Evolutionary conservation across 2,888 invertebrate species (phyloP).

Genomic region (Philaethria dido): DNA sequence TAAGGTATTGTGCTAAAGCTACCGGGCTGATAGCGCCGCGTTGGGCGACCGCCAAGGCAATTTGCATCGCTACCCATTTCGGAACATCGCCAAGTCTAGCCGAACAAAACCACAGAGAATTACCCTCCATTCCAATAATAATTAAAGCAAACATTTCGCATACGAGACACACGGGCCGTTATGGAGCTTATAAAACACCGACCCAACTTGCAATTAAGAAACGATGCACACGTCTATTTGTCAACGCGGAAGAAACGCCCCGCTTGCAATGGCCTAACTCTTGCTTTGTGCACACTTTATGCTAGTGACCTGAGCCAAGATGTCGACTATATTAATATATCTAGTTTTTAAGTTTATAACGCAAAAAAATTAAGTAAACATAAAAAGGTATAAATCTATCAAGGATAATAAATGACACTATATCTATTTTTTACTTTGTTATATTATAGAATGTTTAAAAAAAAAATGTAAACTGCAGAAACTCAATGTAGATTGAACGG

Average conservation of each 20-base stretch:
- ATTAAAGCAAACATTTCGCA: conserved; percentile 83
- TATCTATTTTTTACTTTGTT: no score
- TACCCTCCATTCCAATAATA: conserved; percentile 84
- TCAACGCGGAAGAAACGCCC: conserved; percentile 80
- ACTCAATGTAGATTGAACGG: no score
- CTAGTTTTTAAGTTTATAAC: no score
- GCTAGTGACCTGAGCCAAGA: conserved; percentile 63
- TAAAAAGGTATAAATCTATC: no score
- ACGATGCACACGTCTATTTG: conserved; percentile 79
- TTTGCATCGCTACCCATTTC: conserved; percentile 84
- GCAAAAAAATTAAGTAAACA: no score
- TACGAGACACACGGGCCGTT: conserved; percentile 78
- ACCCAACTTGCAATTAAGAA: conserved; percentile 81
- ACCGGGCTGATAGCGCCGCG: conserved; percentile 74
- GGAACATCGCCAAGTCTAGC: conserved; percentile 84
- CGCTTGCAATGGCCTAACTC: conserved; percentile 78
- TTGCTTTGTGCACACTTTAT: conserved; percentile 57
- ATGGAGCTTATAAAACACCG: conserved; percentile 83
- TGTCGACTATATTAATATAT: conserved; percentile 70
- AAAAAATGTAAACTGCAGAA: no score
- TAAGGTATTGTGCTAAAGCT: conserved; percentile 66
- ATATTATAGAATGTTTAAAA: no score
- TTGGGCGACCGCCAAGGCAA: conserved; percentile 83
- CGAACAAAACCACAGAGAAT: conserved; percentile 84
- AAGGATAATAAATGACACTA: no score